Evolutionary conservation across 2,888 invertebrate species (phyloP), one percentile per base, ranked within the genome.

Genomic region (Lordiphosa andalusiaca): DNA sequence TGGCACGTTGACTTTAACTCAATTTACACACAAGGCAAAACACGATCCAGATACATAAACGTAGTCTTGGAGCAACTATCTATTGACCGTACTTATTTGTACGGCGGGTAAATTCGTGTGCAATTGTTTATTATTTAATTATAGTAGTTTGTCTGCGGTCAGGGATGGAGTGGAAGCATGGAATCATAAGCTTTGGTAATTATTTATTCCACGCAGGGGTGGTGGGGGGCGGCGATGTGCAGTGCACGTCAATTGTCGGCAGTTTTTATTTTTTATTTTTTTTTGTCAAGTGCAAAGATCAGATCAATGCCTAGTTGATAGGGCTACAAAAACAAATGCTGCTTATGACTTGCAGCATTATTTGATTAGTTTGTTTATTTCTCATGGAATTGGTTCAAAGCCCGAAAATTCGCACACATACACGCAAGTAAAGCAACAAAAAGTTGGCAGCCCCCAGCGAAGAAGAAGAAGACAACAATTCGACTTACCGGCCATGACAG

Each of bases 401-500:
- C 9, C 19, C 16, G 21, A 19, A 58, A 57, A 39, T 38, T 25
- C 23, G 19, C 9, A 30, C 12, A 7, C 30, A 23, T 19, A 54
- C 12, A 50, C 4, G 16, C 7, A 25, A 25, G 25, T 7, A 25
- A 46, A 47, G 13, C 50, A 23, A 21, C 21, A 6, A 39, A 51
- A 59, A 30, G 50, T 59, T 50, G 51, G 51, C 61, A 59, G 50
- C 60, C 49, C 47, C 33, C 48, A 39, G 25, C 25, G 25, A 35
- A 58, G 42, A 44, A 5, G 25, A 59, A 50, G 37, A 13, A 33
- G 50, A 55, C 49, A 57, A 46, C 49, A 57, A 54, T 69, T 52
- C 61, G 44, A 76, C 93, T 93, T 93, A 93, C 93, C 93, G 93
- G 94, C 94, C 94, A 94, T 94, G 93, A 93, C 93, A 93, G 92